Base-by-base conservation (phyloP, 1,140 invertebrate species). In the Eciton burchellii region DNA sequence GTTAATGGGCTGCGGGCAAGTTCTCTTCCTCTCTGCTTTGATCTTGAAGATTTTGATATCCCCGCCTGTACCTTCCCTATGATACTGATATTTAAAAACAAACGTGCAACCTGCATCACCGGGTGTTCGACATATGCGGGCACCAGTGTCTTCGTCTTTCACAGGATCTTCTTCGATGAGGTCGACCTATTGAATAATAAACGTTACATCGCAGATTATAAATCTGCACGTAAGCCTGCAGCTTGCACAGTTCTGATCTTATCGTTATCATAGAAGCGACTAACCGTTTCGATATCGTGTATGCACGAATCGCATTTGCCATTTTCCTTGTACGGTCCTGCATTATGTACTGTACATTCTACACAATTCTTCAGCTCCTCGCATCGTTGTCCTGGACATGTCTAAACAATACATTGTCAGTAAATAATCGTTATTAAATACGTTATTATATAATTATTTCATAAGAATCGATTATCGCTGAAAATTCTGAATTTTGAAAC, bases 291-390 rank as follows among this genome's bases (percentile, higher is more conserved):
- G 41, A 92, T 77, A 26, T 89, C 66, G 35, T 91, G 84, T 52
- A 71, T 41, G 52, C 91, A 92, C 12, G 52, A n/a, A 14, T 82
- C 79, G 63, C 90, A 92, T 9, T 95, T 95, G 26, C 94, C 92
- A 29, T 94, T 93, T 43, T 94, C 88, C n/a, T 92, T 94, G 19
- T 96, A 92, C 19, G 94, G 92, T 70, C 96, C 97, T 59, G 95
- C 95, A 83, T 96, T 93, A 89, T 96, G 96, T 54, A 95, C 94
- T 84, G 95, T 93, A 89, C 97, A 98, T 88, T 97, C 95, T 8
- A 97, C 97, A 93, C 97, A 98, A 16, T 95, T 94, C 86, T 96
- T 96, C 86, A 97, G 96, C 59, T 96, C 95, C 29, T 95, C 93
- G 92, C 98, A 99, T 82, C 94, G 93, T 62, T 89, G 83, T 41